Conservation (phyloP, 2,797 vertebrate genomes). For the Helicolenus hilgendorfi region DNA sequence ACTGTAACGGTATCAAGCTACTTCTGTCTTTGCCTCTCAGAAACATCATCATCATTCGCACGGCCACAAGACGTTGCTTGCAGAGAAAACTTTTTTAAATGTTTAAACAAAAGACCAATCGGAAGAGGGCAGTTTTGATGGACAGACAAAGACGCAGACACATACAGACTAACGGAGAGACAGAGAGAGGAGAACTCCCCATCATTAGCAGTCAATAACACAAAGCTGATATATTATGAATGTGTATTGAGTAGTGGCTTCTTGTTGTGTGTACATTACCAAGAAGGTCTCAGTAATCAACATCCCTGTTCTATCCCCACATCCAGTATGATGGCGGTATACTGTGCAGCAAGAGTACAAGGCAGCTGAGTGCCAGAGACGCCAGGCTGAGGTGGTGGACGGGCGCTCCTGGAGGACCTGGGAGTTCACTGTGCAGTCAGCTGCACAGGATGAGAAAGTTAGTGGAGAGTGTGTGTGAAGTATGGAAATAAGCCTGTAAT, state of each 20-base stretch:
- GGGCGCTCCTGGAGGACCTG: conserved; percentile 23
- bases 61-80: background rate
- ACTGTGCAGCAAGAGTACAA: background rate
- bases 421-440: conserved; percentile 79
- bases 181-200: background rate
- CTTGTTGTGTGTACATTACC: background rate
- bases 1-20: background rate
- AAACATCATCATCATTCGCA: background rate
- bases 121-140: background rate
- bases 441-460: conserved; percentile 45
- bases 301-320: background rate
- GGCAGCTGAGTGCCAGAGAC: conserved; percentile 19
- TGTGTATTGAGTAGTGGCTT: background rate
- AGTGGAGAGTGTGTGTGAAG: conserved; percentile 16
- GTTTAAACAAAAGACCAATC: background rate
- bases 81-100: background rate
- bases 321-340: background rate
- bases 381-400: conserved; percentile 41
- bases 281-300: background rate
- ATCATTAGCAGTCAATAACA: background rate
- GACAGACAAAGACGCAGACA: background rate
- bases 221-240: conserved; percentile 11
- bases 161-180: background rate
- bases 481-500: conserved; percentile 67
- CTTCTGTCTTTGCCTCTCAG: background rate